Percentiles rank a stretch among this genome's conserved stretches.
These are phyloP conservation scores for Semaprochilodus insignis DNA, from an alignment of 2,797 vertebrate genomes.

Conservation along the genomic window DNA sequence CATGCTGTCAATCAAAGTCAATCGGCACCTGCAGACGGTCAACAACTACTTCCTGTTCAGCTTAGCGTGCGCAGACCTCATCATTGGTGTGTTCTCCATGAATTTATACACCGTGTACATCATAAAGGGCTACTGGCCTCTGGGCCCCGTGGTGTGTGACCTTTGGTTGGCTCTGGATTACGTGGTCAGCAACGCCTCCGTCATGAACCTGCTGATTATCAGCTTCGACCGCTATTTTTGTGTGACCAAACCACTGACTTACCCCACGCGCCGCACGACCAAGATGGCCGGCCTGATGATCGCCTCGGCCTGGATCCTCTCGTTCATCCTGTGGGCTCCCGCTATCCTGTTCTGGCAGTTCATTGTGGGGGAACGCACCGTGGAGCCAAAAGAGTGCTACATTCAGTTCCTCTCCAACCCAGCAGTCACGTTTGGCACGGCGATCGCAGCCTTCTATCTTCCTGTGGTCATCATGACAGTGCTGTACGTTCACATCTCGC, in stretches of 20 bases:
- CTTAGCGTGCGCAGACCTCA: conserved; percentile 94
- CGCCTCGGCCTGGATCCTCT: conserved; percentile 84
- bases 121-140: conserved; percentile 96
- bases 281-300: conserved; percentile 97
- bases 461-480: conserved; percentile 98
- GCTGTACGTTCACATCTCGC: conserved; percentile 95
- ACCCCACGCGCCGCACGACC: conserved; percentile 93
- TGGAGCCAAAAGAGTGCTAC: conserved; percentile 82
- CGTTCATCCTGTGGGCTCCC: conserved; percentile 97
- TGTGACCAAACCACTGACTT: conserved; percentile 96
- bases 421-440: conserved; percentile 93
- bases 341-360: conserved; percentile 96
- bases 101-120: conserved; percentile 97
- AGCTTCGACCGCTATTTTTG: conserved; percentile 99
- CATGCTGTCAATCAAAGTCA: conserved; percentile 99
- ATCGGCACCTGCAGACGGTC: conserved; percentile 96
- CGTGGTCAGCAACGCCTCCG: conserved; percentile 95
- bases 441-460: conserved; percentile 97
- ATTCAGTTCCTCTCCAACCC: conserved; percentile 98
- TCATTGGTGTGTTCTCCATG: conserved; percentile 98
- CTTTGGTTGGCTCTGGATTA: conserved; percentile 97
- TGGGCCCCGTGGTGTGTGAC: conserved; percentile 95
- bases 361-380: conserved; percentile 79
- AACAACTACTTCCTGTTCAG: conserved; percentile 99
- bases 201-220: conserved; percentile 98